Percentiles rank a stretch among this genome's conserved stretches.
Evolutionary conservation across 2,797 vertebrate genomes (phyloP).

Genomic region (Enteromius treurensis): DNA sequence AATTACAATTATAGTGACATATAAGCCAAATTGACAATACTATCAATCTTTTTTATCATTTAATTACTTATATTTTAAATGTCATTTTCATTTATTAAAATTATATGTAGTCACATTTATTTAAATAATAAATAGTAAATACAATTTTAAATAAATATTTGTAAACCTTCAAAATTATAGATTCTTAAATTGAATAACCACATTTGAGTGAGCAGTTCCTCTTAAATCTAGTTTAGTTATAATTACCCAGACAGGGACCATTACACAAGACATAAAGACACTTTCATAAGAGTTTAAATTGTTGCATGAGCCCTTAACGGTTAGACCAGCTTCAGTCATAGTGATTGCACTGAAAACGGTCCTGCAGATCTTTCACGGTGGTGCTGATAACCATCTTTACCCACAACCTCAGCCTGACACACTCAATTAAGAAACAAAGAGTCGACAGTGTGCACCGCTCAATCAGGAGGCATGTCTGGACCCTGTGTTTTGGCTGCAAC

Average conservation of each 20-base stretch:
- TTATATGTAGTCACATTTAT: neutral
- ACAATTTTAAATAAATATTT: neutral
- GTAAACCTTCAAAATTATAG: neutral
- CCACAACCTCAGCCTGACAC: conserved; percentile 20
- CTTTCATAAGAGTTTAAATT: neutral
- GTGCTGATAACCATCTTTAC: conserved; percentile 37
- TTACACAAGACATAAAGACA: neutral
- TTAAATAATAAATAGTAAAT: neutral
- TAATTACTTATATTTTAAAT: neutral
- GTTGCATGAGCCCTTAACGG: neutral
- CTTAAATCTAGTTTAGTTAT: neutral
- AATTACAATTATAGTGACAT: neutral
- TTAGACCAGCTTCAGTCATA: neutral
- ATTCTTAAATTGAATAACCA: neutral
- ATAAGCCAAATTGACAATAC: neutral
- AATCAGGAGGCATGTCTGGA: conserved; percentile 19
- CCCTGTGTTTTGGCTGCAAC: conserved; percentile 21
- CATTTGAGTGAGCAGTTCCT: neutral
- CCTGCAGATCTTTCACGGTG: conserved; percentile 3
- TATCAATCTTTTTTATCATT: neutral
- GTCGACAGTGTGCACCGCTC: conserved; percentile 2
- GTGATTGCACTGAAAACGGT: conserved; percentile 12
- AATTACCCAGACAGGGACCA: neutral
- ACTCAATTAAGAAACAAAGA: conserved; percentile 24
- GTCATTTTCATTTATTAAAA: neutral